These are phyloP conservation scores for Apodemia zela DNA, from an alignment of 2,888 invertebrate species.

Conservation along the genomic window DNA sequence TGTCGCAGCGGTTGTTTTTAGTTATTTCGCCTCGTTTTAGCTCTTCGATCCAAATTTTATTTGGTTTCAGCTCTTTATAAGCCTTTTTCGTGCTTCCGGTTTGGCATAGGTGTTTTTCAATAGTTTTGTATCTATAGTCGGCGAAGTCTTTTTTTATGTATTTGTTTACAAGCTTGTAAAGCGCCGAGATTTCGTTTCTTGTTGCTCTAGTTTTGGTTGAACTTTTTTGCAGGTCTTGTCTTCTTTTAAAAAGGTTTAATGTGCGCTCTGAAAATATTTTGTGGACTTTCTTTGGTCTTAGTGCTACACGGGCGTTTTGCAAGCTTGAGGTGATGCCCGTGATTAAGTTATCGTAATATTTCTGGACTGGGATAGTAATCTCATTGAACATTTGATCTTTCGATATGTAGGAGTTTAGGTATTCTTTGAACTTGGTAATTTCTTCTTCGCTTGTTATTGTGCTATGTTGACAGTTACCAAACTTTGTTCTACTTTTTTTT, in stretches of 20 bases:
- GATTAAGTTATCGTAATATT: conserved; percentile 8
- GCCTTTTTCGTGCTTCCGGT: conserved; percentile 26
- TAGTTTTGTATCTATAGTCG: conserved; percentile 12
- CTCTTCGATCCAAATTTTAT: conserved; percentile 25
- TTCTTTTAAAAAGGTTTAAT: neutral
- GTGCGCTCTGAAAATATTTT: neutral
- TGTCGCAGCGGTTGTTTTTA: conserved; percentile 21
- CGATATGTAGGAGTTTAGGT: neutral
- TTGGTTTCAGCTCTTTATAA: conserved; percentile 23
- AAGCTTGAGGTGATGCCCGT: neutral
- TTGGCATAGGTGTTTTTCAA: conserved; percentile 21
- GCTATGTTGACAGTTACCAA: too few species aligned
- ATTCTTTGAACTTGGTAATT: conserved; percentile 25
- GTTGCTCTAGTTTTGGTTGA: neutral
- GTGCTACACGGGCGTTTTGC: too few species aligned
- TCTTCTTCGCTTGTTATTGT: neutral
- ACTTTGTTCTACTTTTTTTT: conserved; percentile 21
- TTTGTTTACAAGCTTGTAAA: conserved; percentile 24
- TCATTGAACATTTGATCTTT: too few species aligned
- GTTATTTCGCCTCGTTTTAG: conserved; percentile 19
- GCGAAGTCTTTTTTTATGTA: conserved; percentile 24
- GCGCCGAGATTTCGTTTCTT: conserved; percentile 16
- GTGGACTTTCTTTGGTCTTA: too few species aligned
- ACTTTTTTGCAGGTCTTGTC: neutral
- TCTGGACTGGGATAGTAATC: neutral